Base-by-base conservation (phyloP, 2,888 invertebrate genomes). In the Zonitis immaculata region DNA sequence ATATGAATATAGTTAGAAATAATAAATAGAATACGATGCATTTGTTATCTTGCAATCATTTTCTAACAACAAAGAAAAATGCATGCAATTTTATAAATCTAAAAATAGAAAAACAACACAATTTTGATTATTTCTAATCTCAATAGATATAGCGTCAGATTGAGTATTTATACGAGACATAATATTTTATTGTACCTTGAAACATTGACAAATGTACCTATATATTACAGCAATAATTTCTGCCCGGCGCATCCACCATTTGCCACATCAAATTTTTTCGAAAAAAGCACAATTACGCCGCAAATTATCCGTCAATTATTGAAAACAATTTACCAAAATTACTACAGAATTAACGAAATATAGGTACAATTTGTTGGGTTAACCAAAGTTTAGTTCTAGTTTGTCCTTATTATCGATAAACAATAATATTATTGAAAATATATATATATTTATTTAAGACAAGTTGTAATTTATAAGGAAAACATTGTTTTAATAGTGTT, bases 1-100 rank as follows among this genome's bases (percentile, higher is more conserved):
- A n/a, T n/a, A n/a, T n/a, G n/a, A n/a, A n/a, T 64, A 64, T 63
- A 61, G n/a, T 60, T 46, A 56, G 49, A 47, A 57, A 58, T 59
- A 63, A 63, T 60, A 63, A 35, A 35, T 35, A 35, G 60, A 62
- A 43, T 64, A 60, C 51, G 54, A 63, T 65, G 72, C 73, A 73
- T 72, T 73, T 73, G 73, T 73, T 73, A 70, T 71, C 66, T 70
- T 70, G 73, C 72, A 73, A 72, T 68, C 65, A 64, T n/a, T n/a
- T n/a, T n/a, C n/a, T n/a, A n/a, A n/a, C n/a, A 65, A 66, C 4
- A 14, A 14, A 9, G 9, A 57, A 54, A 58, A 61, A 61, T 66
- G 67, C 66, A 69, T 67, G 66, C 67, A 65, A 61, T 66, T 65
- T 62, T 60, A 62, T 60, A 61, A 4, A 25, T 25, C 11, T 11